phyloP scores from a whole-genome alignment of 2,797 vertebrate species.

The Sebastes kiyomatsui region DNA sequence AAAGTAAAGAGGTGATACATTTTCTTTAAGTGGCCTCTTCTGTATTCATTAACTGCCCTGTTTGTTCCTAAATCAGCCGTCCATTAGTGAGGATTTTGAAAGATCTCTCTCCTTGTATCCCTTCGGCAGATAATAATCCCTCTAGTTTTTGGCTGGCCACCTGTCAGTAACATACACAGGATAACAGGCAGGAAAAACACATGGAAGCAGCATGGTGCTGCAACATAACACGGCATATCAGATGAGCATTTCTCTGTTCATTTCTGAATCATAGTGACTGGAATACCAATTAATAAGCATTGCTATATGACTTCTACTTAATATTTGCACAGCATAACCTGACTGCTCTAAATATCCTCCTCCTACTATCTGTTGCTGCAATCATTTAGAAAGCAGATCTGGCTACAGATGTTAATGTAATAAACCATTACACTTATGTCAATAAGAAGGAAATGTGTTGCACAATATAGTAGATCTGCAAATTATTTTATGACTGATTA shows the following conservation, averaged over 20 bases:
- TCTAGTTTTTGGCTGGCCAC: neutral
- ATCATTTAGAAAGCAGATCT: neutral
- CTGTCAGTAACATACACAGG: neutral
- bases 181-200: slow-evolving; percentile 11
- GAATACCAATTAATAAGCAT: neutral
- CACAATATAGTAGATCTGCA: neutral
- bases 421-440: neutral
- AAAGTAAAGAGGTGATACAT: neutral
- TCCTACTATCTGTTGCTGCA: neutral
- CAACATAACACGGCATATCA: neutral
- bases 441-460: neutral
- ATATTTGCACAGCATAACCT: neutral
- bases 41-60: neutral
- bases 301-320: neutral
- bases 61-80: neutral
- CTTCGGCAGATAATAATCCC: neutral
- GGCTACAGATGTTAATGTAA: neutral
- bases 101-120: neutral
- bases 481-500: neutral
- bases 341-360: neutral
- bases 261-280: neutral
- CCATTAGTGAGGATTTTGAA: neutral
- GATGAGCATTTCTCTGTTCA: neutral
- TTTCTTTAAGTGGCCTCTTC: neutral
- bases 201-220: neutral